Evolutionary conservation across 2,797 vertebrate genomes (phyloP).

Genomic region (Perdix hodgsoniae): DNA sequence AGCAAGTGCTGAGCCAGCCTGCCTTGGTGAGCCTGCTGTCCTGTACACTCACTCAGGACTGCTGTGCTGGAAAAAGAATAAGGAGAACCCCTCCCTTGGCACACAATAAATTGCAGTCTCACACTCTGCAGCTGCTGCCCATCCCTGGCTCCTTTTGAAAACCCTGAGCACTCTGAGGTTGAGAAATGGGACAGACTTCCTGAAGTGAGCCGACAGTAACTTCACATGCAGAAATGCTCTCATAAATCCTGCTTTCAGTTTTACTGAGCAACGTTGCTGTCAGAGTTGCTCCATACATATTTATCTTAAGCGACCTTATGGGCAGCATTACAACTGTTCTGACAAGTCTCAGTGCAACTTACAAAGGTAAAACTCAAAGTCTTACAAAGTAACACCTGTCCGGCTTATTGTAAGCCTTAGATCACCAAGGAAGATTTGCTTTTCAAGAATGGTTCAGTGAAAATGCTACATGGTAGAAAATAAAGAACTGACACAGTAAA

Average conservation of each 20-base stretch:
- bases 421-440: neutral
- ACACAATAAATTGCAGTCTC: neutral
- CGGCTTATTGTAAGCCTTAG: neutral
- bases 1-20: accelerated
- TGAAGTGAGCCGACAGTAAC: neutral
- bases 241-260: neutral
- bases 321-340: neutral
- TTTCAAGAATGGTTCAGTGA: neutral
- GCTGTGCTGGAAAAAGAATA: constrained; percentile 21
- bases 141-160: constrained; percentile 14
- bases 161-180: neutral
- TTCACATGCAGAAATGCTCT: neutral
- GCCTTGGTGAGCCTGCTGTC: neutral
- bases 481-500: neutral
- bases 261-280: neutral
- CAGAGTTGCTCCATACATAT: neutral
- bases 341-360: neutral
- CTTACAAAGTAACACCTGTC: neutral
- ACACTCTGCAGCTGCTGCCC: neutral
- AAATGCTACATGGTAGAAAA: neutral
- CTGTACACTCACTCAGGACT: neutral
- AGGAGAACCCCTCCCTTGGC: constrained; percentile 8
- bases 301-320: neutral
- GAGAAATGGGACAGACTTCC: neutral
- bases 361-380: neutral